Conservation (phyloP, 1,140 invertebrate species). For the Sipha flava region DNA sequence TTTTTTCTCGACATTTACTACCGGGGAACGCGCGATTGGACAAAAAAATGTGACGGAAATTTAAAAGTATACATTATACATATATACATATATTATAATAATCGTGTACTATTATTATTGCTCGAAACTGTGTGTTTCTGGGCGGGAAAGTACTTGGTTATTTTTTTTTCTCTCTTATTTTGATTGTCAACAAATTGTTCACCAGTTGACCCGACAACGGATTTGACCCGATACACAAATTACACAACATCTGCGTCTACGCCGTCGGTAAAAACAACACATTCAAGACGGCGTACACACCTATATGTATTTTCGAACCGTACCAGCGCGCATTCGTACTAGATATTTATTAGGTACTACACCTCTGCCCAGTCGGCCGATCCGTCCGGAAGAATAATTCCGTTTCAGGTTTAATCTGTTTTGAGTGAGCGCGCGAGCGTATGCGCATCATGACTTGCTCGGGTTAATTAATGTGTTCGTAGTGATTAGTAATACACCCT, state of each 20-base stretch:
- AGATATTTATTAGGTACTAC: neutral
- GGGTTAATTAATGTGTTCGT: conserved; percentile 4
- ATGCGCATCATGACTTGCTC: neutral
- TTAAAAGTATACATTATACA: too few relatives aligned
- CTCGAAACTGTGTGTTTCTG: neutral
- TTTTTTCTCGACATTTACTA: neutral
- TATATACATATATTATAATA: too few relatives aligned
- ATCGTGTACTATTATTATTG: too few relatives aligned
- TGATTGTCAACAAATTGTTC: conserved; percentile 29
- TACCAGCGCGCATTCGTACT: neutral
- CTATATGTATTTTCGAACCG: too few relatives aligned
- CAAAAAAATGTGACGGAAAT: neutral
- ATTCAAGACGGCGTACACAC: neutral
- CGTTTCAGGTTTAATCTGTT: neutral
- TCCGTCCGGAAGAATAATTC: neutral
- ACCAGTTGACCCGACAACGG: conserved; percentile 12
- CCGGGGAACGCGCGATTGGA: neutral
- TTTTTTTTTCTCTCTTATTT: neutral
- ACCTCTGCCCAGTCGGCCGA: too few relatives aligned
- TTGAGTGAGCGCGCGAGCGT: too few relatives aligned
- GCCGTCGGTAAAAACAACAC: neutral
- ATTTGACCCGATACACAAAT: neutral
- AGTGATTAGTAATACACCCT: conserved; percentile 1
- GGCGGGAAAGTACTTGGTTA: neutral
- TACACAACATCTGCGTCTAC: neutral